Evolutionary conservation across 2,113 vertebrate genomes (phyloP), one percentile per base, ranked within the genome.

Genomic region (Clinocottus analis): DNA sequence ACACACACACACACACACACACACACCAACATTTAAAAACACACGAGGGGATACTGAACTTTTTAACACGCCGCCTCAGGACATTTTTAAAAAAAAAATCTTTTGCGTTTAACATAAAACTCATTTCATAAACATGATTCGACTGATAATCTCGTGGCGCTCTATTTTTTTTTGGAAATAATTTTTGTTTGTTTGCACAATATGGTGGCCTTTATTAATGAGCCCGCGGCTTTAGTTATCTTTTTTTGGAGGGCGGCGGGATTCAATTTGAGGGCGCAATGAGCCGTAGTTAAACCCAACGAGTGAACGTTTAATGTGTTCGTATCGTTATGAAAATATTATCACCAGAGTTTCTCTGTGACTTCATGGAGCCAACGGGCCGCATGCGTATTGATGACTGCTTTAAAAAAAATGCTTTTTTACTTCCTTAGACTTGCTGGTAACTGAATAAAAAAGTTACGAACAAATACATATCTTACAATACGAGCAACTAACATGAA

Each of bases 201-300:
- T 39, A 10, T n/a, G 27, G 33, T 17, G 14, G 62, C 63, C 62
- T 70, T 86, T 77, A 89, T 86, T 77, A 89, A 85, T 83, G 72
- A 85, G 55, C 59, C 72, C 33, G 59, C 56, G 39, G 31, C 37
- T 58, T 77, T 80, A 74, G 43, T 79, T 82, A 72, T 76, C 55
- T 47, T 74, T 64, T 76, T 9, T n/a, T n/a, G n/a, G n/a, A n/a
- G n/a, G n/a, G n/a, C n/a, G n/a, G n/a, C n/a, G 43, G 68, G 75
- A 80, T 90, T 85, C 25, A 73, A 79, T 88, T 83, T 83, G 77
- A 70, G 63, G 31, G 77, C 39, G 66, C 53, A 84, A 86, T 85
- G 88, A 88, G 84, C 39, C 56, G 6, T 61, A 61, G 58, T 69
- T 72, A 82, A 77, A 78, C 43, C 65, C 62, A 78, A 60, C 45